phyloP scores from a whole-genome alignment of 2,888 invertebrate species.

The Rosalia funebris region DNA sequence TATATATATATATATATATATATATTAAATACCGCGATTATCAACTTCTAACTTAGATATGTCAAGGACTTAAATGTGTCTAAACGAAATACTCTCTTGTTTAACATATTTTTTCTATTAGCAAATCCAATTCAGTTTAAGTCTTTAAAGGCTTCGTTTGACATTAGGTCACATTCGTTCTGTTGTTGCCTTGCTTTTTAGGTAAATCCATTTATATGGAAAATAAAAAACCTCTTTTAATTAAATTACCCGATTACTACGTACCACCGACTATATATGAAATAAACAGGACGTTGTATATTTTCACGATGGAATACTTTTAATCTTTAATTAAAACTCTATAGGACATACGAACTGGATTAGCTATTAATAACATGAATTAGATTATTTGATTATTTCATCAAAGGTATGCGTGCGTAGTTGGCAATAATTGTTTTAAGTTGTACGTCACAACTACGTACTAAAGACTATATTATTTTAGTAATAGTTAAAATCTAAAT shows the following conservation, averaged over 20 bases:
- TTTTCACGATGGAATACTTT: no score
- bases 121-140: constrained; percentile 42
- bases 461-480: no score
- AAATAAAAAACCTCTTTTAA: constrained; percentile 36
- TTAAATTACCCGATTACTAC: constrained; percentile 31
- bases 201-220: constrained; percentile 44
- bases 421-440: no score
- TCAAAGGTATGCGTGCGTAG: no score
- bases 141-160: constrained; percentile 49
- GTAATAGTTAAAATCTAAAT: no score
- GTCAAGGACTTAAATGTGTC: constrained; percentile 21
- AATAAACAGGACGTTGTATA: constrained; percentile 5
- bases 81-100: constrained; percentile 32
- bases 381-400: no score
- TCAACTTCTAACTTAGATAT: neutral
- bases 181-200: constrained; percentile 37
- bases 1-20: no score
- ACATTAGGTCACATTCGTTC: constrained; percentile 49
- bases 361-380: no score
- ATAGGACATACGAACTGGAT: no score
- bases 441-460: no score
- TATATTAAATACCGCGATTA: no score
- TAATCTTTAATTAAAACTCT: no score
- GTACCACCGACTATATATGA: constrained; percentile 45
- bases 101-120: constrained; percentile 40